These are phyloP conservation scores for Pteruthius melanotis DNA, from an alignment of 2,113 vertebrate genomes.

Conservation along the genomic window DNA sequence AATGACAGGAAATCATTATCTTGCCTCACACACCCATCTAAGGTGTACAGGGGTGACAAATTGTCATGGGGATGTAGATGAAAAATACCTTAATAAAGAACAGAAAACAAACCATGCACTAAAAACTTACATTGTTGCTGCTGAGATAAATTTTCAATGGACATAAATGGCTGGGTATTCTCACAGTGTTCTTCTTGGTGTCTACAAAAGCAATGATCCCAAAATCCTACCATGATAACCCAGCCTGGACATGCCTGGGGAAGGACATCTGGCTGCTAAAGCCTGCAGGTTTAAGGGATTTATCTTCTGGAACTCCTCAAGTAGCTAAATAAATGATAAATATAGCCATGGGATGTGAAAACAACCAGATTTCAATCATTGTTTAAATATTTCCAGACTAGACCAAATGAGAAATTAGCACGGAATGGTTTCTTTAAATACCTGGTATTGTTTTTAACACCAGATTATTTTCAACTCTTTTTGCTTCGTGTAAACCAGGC, in stretches of 20 bases:
- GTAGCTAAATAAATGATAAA: background rate
- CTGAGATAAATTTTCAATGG: background rate
- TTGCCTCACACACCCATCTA: background rate
- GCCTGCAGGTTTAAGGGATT: background rate
- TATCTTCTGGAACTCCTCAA: background rate
- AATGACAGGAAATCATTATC: background rate
- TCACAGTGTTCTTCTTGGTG: background rate
- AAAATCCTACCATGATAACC: background rate
- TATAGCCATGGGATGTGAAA: background rate
- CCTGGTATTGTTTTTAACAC: background rate
- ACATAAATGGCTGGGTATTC: background rate
- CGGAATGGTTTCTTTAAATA: background rate
- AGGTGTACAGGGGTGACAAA: background rate
- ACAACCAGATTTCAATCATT: background rate
- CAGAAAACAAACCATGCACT: background rate
- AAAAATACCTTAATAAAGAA: background rate
- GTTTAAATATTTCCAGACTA: background rate
- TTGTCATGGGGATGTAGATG: background rate
- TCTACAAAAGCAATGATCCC: background rate
- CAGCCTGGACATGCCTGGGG: background rate
- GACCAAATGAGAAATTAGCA: background rate
- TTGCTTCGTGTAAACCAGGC: background rate
- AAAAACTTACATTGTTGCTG: background rate
- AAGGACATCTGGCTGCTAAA: background rate
- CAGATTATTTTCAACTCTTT: background rate